Conservation (phyloP, 2,113 vertebrate species). For the Dascyllus trimaculatus region DNA sequence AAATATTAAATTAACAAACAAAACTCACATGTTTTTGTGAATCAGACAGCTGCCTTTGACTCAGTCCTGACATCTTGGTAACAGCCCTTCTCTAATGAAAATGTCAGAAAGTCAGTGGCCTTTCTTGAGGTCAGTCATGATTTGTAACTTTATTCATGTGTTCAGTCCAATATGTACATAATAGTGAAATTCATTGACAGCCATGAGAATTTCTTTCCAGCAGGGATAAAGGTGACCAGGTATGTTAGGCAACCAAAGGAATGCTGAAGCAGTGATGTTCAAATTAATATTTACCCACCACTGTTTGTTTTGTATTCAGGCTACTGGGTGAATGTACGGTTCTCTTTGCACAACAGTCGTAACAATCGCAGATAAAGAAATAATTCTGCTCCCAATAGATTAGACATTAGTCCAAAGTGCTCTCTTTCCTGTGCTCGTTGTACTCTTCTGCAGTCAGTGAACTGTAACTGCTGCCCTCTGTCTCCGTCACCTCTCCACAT, state of each 20-base stretch:
- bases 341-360: constrained; percentile 16
- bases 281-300: neutral
- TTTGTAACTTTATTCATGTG: neutral
- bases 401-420: constrained; percentile 53
- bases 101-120: neutral
- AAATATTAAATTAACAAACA: too few relatives aligned
- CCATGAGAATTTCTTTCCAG: neutral
- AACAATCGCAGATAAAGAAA: constrained; percentile 30
- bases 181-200: neutral
- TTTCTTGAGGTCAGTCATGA: neutral
- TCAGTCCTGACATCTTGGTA: too few relatives aligned
- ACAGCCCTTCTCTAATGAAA: too few relatives aligned
- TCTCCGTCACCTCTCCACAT: constrained; percentile 40
- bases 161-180: neutral
- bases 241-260: neutral
- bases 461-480: constrained; percentile 55
- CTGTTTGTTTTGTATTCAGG: neutral
- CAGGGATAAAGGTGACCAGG: neutral
- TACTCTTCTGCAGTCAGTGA: constrained; percentile 50
- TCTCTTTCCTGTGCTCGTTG: constrained; percentile 21
- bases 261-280: constrained; percentile 1
- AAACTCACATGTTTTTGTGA: too few relatives aligned
- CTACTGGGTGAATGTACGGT: neutral
- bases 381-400: constrained; percentile 35
- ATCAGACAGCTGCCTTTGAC: too few relatives aligned